Conservation (phyloP, 30 jellyfish, hydroid and myxozoan genomes). For the Aurelia sp. region DNA sequence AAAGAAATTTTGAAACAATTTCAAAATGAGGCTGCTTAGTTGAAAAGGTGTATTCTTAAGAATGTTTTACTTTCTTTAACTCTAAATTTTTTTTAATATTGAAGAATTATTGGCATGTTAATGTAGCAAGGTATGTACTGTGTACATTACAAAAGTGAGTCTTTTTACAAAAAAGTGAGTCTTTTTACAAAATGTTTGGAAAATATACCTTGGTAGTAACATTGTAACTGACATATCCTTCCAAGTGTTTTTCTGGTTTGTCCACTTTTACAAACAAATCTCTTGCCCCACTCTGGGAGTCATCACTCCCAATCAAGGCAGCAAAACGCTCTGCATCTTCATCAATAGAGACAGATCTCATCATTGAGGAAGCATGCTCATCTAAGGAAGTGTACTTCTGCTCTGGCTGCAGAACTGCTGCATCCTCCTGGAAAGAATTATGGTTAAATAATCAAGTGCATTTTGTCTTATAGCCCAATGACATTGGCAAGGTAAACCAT, state of each 20-base stretch:
- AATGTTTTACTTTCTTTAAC: no score
- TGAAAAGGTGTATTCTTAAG: no score
- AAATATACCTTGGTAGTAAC: conserved; percentile 82
- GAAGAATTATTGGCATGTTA: no score
- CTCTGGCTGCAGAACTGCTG: conserved; percentile 68
- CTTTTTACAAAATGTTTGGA: neutral
- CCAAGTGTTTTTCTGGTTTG: conserved; percentile 94
- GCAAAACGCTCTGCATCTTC: conserved; percentile 76
- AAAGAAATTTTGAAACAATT: no score
- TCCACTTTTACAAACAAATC: conserved; percentile 96
- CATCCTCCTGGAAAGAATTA: conserved; percentile 40
- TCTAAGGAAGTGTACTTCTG: conserved; percentile 90
- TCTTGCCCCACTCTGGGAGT: conserved; percentile 63
- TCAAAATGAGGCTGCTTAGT: no score
- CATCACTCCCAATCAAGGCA: conserved; percentile 69
- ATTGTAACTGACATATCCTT: conserved; percentile 92
- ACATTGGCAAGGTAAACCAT: no score
- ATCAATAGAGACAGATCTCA: conserved; percentile 96
- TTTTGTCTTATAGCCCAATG: no score
- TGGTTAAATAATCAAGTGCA: no score
- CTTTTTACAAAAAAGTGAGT: neutral
- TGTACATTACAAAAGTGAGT: neutral
- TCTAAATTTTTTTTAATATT: no score
- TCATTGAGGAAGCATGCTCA: conserved; percentile 89
- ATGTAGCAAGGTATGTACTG: no score